Evolutionary conservation across 2,888 invertebrate genomes (phyloP).

Genomic region (Galeopsomyia nigrocyanea): DNA sequence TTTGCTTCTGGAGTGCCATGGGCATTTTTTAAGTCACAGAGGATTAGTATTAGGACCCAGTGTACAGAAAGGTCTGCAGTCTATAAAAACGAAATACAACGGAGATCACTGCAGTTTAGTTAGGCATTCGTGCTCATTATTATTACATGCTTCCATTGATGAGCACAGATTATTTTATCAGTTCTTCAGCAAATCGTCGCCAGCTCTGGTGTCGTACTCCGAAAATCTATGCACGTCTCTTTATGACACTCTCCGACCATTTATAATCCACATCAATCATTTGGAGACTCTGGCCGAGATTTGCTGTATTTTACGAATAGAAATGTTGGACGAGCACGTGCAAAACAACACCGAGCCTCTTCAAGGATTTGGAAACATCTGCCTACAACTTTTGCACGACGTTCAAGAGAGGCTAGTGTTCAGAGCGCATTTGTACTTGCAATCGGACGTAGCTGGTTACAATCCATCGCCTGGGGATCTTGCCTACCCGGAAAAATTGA

Average conservation of each 20-base stretch:
- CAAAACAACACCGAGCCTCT: constrained; percentile 83
- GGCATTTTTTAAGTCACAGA: constrained; percentile 84
- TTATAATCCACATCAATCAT: constrained; percentile 96
- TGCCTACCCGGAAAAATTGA: constrained; percentile 96
- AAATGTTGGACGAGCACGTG: constrained; percentile 93
- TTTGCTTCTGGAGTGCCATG: constrained; percentile 84
- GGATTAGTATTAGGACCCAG: constrained; percentile 73
- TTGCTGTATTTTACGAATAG: constrained; percentile 91
- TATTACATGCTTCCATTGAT: constrained; percentile 94
- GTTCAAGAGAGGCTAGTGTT: constrained; percentile 97
- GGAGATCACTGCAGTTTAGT: constrained; percentile 87
- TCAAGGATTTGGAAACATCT: constrained; percentile 81
- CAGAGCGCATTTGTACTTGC: constrained; percentile 93
- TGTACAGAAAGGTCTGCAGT: constrained; percentile 67
- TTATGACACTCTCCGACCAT: constrained; percentile 93
- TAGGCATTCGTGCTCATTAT: constrained; percentile 89
- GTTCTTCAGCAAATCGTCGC: constrained; percentile 83
- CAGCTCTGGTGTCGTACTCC: constrained; percentile 81
- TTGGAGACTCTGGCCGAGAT: constrained; percentile 97
- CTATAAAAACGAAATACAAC: constrained; percentile 71
- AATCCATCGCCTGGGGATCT: constrained; percentile 95
- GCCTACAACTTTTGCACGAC: constrained; percentile 90
- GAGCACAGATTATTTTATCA: constrained; percentile 92
- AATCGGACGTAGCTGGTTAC: constrained; percentile 90
- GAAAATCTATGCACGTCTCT: constrained; percentile 88